Conservation (phyloP, 2,113 vertebrate species). For the Pipra filicauda region DNA sequence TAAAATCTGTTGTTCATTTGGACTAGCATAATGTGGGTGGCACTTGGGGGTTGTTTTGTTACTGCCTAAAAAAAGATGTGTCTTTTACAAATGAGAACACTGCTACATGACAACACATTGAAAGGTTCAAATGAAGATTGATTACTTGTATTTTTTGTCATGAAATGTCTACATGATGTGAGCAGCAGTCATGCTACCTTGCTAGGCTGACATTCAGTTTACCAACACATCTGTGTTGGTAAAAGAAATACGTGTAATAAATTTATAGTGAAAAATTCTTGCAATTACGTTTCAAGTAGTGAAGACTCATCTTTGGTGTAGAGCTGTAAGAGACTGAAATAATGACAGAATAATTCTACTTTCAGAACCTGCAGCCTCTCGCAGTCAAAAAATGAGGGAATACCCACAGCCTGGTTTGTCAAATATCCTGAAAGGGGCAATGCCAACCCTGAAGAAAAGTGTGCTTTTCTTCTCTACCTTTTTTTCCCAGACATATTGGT, state of each 20-base stretch:
- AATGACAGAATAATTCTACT: neutral
- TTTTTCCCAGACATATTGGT: neutral
- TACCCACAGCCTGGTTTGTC: neutral
- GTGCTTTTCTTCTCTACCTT: neutral
- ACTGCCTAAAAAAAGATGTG: neutral
- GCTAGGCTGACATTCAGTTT: neutral
- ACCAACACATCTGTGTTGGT: neutral
- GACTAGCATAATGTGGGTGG: neutral
- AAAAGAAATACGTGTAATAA: neutral
- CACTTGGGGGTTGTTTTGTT: neutral
- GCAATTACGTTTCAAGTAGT: neutral
- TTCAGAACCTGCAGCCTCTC: neutral
- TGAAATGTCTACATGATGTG: neutral
- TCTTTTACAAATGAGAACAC: conserved; percentile 5
- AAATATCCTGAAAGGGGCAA: neutral
- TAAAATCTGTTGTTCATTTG: conserved; percentile 24
- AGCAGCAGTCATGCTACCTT: neutral
- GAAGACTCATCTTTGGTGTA: neutral
- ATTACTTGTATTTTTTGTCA: neutral
- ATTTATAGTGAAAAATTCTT: neutral
- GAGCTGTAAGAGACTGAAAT: neutral
- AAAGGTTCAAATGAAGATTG: neutral
- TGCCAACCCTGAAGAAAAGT: neutral
- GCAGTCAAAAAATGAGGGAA: neutral
- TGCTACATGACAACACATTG: neutral